Base-by-base conservation (phyloP, 2,888 invertebrate genomes). In the Eupsilia transversa region DNA sequence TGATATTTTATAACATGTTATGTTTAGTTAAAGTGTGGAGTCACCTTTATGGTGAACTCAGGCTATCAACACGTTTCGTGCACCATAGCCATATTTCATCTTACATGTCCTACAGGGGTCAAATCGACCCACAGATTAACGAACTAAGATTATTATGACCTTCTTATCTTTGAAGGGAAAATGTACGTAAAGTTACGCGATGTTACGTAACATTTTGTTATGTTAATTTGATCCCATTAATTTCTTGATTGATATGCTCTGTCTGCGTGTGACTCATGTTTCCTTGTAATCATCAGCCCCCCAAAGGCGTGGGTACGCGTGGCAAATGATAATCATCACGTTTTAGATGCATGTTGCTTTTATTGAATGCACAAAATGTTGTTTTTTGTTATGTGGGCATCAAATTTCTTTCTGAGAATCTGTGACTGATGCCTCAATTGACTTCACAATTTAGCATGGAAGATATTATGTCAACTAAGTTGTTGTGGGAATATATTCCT, bases 161-260 rank as follows among this genome's bases (percentile, higher is more conserved):
- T 33, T 33, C 35, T 57, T 78, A 82, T 78, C 79, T 54, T 54
- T 10, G 4, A n/a, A 9, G 10, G 7, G n/a, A 49, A 66, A 49
- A 77, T 72, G 30, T 33, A 54, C 0, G 35, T 52, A n/a, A 59
- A 27, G 10, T 66, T 38, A 66, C 43, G 33, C 20, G 33, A 43
- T 63, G 12, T 67, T 67, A 63, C 14, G 56, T 74, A 80, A 60
- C 20, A 33, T n/a, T 60, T 74, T 64, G 23, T 33, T 56, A 23
- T 46, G 70, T 59, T 38, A 6, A 20, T 38, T 60, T 60, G 23
- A 57, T 49, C 10, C 12, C 12, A 10, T 46, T 46, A 41, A 3
- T 35, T 52, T 14, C 2, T 46, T 60, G 7, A 60, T 80, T 77
- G 20, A 57, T 54, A 52, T 52, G 20, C 6, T 35, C 2, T 30